Base-by-base conservation (phyloP, 1,140 invertebrate species). In the Littorina saxatilis region DNA sequence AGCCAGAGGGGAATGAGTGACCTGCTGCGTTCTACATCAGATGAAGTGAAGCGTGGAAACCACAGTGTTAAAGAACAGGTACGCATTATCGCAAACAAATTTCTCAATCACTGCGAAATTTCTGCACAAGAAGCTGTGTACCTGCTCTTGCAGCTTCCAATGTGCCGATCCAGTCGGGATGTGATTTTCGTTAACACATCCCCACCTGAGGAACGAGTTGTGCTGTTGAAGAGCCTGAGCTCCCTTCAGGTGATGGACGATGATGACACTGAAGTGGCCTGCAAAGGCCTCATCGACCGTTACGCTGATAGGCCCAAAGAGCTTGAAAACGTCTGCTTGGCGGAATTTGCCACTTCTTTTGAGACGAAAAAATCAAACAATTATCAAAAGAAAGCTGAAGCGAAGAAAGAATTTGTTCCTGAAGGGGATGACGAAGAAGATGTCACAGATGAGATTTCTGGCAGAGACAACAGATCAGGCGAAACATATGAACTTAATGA, bases 1-100 rank as follows among this genome's bases (percentile, higher is more conserved):
- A 73, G 77, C 5, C 83, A 87, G 50, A 79, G 85, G 80, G 85
- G 84, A 39, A 87, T 86, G 78, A 74, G 55, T n/a, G 77, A 84
- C 23, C 29, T 84, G 39, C 39, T 84, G 17, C 35, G 68, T 39
- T 68, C 72, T 68, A 85, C 85, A n/a, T 27, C 39, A 32, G 35
- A 82, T 63, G 85, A 87, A 74, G 82, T 74, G 27, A 78, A 74
- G 68, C 29, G 83, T 61, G 84, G 82, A 15, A 87, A 61, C 27
- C 86, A 47, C 52, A 77, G 76, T 55, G 29, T 88, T 13, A 87
- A 82, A 80, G 63, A 80, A 35, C 72, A 84, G 66, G 66, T 87
- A 15, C 79, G 76, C 11, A 7, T 52, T 3, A 76, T 87, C 52
- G 83, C 84, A 52, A 86, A 87, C 78, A 79, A 81, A 82, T 61